These are phyloP conservation scores for Daptonema setosum DNA, from an alignment of 2,888 invertebrate genomes.

Conservation along the genomic window DNA sequence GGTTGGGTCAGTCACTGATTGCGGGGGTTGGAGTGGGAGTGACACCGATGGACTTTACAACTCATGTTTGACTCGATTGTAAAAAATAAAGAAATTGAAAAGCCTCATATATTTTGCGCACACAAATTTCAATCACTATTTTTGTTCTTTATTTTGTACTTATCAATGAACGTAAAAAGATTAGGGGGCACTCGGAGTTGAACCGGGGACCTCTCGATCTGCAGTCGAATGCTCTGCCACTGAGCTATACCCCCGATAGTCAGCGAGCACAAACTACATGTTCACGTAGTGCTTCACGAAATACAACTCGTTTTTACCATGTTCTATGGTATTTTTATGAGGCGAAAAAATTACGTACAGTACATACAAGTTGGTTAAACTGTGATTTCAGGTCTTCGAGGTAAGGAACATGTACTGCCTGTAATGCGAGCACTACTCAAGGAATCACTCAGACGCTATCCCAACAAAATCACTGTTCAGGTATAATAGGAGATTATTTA, in stretches of 20 bases:
- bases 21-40: conserved; percentile 63
- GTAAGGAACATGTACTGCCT: conserved; percentile 35
- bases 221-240: conserved; percentile 19
- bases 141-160: no score
- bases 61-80: no score
- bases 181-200: conserved; percentile 11
- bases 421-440: conserved; percentile 17
- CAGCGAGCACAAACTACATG: no score
- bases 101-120: no score
- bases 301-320: background rate
- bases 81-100: no score
- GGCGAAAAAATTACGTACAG: no score
- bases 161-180: no score
- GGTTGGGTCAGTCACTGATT: conserved; percentile 49
- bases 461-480: conserved; percentile 15
- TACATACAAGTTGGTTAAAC: no score
- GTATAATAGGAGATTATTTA: conserved; percentile 12
- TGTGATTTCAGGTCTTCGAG: conserved; percentile 60
- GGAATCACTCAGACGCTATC: background rate
- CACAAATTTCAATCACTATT: no score
- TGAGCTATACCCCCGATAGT: conserved; percentile 15
- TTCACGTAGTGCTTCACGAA: no score
- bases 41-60: conserved; percentile 44
- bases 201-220: conserved; percentile 17
- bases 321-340: conserved; percentile 28